Base-by-base conservation (phyloP, 2,113 vertebrate species). In the Chlorodrepanis virens region DNA sequence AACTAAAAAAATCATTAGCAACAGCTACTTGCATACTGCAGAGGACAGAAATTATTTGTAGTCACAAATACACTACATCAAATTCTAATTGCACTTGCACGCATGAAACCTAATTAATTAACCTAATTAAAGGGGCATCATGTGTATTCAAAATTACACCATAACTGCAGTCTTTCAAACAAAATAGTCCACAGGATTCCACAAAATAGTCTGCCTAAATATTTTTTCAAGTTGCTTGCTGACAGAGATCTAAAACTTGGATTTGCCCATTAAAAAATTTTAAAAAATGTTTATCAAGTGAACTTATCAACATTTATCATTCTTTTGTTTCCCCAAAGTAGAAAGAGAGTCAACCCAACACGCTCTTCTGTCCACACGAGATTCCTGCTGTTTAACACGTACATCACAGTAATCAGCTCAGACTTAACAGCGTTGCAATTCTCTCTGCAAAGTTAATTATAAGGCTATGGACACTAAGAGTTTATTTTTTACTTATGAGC, bases 1-100 rank as follows among this genome's bases (percentile, higher is more conserved):
- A 96, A 96, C 96, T 94, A 91, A 64, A 61, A 88, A 65, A 63
- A 74, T 49, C 8, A 87, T 89, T 95, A 77, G 49, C 70, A 94
- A 65, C 40, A 93, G 29, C 24, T 85, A 69, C 90, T 96, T 96
- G 79, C 39, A 65, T 90, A 64, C 18, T 64, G 44, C 84, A 94
- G 80, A 70, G 47, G 39, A 76, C 22, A 89, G 67, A 83, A 65
- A 75, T 93, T 94, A 77, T 85, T 67, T 75, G 54, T 70, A 70
- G 45, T 19, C 68, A 88, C 42, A 96, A 84, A 93, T 40, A 80
- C 8, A 56, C 21, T 45, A 53, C 49, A 40, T 64, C 76, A 81
- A 87, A 92, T 86, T 92, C 53, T 90, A 85, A 93, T 85, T 90
- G 57, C 67, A 59, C 29, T 29, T 53, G 54, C 44, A 57, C 29